A percentile compares a stretch with the other conserved stretches of the same genome.
These are phyloP conservation scores for Aplocera efformata DNA, from an alignment of 2,888 invertebrate species.

Conservation along the genomic window DNA sequence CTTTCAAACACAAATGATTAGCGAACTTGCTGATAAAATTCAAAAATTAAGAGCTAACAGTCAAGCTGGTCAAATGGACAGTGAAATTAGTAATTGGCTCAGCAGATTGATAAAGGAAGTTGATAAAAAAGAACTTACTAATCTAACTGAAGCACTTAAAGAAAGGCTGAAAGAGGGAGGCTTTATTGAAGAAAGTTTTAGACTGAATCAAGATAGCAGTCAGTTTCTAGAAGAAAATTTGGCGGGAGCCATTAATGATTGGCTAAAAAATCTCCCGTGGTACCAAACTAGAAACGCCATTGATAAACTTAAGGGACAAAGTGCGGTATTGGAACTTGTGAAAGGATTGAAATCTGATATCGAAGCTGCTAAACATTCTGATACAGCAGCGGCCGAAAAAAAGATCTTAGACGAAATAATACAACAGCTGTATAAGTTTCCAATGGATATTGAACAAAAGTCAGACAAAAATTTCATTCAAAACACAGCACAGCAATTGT, in stretches of 20 bases:
- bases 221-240: conserved; percentile 33
- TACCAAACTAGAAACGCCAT: conserved; percentile 19
- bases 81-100: conserved; percentile 20
- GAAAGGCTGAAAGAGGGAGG: conserved; percentile 18
- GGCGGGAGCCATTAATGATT: conserved; percentile 28
- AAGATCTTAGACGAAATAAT: conserved; percentile 27
- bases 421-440: conserved; percentile 28
- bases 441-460: conserved; percentile 22
- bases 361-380: conserved; percentile 6
- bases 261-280: conserved; percentile 30
- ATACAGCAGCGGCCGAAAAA: conserved; percentile 18
- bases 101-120: conserved; percentile 4
- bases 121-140: conserved; percentile 17
- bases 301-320: conserved; percentile 26
- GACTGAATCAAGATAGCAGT: conserved; percentile 23
- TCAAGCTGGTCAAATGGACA: conserved; percentile 11
- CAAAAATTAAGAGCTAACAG: conserved; percentile 10
- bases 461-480: conserved; percentile 17
- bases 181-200: conserved; percentile 13
- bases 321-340: conserved; percentile 23
- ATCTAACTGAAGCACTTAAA: conserved; percentile 20
- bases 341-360: conserved; percentile 24
- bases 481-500: conserved; percentile 23
- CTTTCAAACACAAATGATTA: conserved; percentile 12
- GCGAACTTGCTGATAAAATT: conserved; percentile 25